Base-by-base conservation (phyloP, 2,113 vertebrate species). In the Eretmochelys imbricata region DNA sequence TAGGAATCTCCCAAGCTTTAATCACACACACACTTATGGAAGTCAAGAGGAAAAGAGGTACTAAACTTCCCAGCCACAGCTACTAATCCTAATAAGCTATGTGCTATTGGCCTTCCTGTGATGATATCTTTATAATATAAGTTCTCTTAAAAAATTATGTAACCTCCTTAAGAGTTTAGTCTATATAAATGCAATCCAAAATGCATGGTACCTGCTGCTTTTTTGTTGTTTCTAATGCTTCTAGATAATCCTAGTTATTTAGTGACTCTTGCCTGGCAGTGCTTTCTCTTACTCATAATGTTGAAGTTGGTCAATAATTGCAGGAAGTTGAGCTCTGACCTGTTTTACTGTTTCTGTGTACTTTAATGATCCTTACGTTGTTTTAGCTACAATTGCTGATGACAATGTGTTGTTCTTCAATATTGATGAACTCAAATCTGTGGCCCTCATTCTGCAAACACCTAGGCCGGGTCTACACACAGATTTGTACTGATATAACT, bases 41-140 rank as follows among this genome's bases (percentile, higher is more conserved):
- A 96, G 95, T 24, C 19, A 75, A 42, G n/a, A 42, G 38, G n/a
- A 75, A 75, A 42, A 75, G n/a, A 42, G 20, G 5, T 24, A 75
- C n/a, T 38, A 42, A 24, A 75, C 72, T 46, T 75, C 22, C 72
- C 24, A 75, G 20, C 38, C n/a, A 75, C 72, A 75, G 22, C 10
- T 75, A 6, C 72, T 42, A 42, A 24, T 42, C 88, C 94, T 49
- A 57, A 84, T 84, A 87, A 96, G 93, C 89, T 87, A 51, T 49
- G 59, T 42, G 93, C 83, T 91, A 46, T 10, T 54, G 31, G 93
- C 95, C 75, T 95, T 57, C 83, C 84, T 54, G 82, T n/a, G 81
- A 62, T 97, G 94, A 95, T 48, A 24, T 10, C 31, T 53, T 95
- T 24, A 83, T 93, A 94, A 95, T 94, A 96, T 86, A 95, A 35